These are phyloP conservation scores for Herminia tarsipennalis DNA, from an alignment of 2,888 invertebrate species.

Conservation along the genomic window DNA sequence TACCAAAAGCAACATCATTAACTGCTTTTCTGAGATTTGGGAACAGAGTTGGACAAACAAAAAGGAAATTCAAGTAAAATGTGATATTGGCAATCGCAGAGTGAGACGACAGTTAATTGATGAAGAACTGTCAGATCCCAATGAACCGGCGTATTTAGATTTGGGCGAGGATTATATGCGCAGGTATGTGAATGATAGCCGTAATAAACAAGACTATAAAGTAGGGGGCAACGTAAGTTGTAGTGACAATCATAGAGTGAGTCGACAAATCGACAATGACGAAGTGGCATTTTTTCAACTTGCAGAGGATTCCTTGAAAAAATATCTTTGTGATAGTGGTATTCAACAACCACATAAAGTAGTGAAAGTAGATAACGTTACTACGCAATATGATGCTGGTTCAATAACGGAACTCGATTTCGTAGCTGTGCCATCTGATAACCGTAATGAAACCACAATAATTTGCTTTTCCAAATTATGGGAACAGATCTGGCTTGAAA, in stretches of 20 bases:
- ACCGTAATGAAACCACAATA: not conserved
- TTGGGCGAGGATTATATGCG: too few species aligned
- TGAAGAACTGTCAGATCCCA: too few species aligned
- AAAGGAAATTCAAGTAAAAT: slow-evolving; percentile 29
- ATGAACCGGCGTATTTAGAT: too few species aligned
- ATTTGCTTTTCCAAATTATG: slow-evolving; percentile 41
- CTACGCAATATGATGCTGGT: not conserved
- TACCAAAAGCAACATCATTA: slow-evolving; percentile 4
- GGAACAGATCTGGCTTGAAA: slow-evolving; percentile 38
- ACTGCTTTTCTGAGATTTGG: slow-evolving; percentile 34
- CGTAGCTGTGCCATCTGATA: not conserved
- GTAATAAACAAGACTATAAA: too few species aligned
- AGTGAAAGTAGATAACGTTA: not conserved
- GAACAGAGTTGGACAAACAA: slow-evolving; percentile 28
- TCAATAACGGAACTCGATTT: not conserved
- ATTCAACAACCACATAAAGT: not conserved
- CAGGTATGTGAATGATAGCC: too few species aligned
- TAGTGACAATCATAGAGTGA: too few species aligned
- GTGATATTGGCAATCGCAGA: too few species aligned
- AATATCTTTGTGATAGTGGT: slow-evolving; percentile 1
- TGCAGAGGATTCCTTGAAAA: too few species aligned
- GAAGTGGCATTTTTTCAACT: too few species aligned
- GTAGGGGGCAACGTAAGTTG: too few species aligned
- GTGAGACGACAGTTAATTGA: too few species aligned
- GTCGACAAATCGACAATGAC: too few species aligned